Conservation (phyloP, 2,888 invertebrate genomes). For the Lordiphosa fenestrarum region DNA sequence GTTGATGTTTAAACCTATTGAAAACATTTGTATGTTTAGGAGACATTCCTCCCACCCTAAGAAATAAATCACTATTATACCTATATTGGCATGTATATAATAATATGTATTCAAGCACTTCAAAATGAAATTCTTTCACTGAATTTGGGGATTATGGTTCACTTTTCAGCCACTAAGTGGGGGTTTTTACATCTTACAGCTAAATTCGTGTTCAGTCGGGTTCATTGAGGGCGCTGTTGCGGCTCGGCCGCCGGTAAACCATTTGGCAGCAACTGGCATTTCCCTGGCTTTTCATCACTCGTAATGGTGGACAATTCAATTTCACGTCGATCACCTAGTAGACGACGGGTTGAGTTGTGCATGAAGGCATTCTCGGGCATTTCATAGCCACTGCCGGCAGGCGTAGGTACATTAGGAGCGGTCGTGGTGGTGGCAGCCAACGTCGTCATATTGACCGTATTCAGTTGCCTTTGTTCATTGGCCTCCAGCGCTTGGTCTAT, state of each 20-base stretch:
- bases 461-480: conserved; percentile 73
- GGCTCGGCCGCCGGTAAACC: conserved; percentile 67
- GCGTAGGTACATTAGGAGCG: background rate
- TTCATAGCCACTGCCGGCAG: conserved; percentile 55
- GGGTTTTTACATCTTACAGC: conserved; percentile 3
- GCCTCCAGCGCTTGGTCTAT: conserved; percentile 80
- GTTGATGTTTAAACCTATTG: no score
- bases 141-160: conserved; percentile 11
- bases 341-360: conserved; percentile 68
- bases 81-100: background rate
- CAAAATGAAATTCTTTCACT: conserved; percentile 35
- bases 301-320: conserved; percentile 78
- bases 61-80: background rate
- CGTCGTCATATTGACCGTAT: conserved; percentile 2
- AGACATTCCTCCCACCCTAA: background rate
- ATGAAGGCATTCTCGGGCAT: conserved; percentile 78
- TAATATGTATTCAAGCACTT: conserved; percentile 23
- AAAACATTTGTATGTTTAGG: background rate
- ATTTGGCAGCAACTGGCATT: conserved; percentile 35
- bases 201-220: conserved; percentile 45
- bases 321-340: conserved; percentile 76
- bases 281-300: conserved; percentile 67
- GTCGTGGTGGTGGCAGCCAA: background rate
- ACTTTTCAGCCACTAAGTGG: conserved; percentile 30
- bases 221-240: conserved; percentile 49